Percentiles rank a stretch among this genome's conserved stretches.
phyloP scores from a whole-genome alignment of 1,140 invertebrate species.

The Euschistus heros region DNA sequence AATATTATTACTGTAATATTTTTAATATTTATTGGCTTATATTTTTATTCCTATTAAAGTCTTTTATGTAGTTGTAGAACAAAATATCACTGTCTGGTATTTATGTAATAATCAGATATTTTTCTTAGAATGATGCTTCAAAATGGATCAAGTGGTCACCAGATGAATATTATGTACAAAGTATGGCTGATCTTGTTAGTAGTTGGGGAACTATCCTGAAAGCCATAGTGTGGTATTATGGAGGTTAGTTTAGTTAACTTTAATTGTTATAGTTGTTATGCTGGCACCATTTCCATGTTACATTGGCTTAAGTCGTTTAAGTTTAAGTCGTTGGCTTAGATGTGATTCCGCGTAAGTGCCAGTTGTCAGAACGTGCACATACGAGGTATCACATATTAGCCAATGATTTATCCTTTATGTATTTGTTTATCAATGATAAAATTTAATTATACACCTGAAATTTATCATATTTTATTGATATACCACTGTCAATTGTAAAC shows the following conservation, averaged over 20 bases:
- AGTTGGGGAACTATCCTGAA: constrained; percentile 40
- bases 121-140: constrained; percentile 35
- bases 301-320: too few species aligned
- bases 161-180: constrained; percentile 43
- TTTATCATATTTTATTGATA: too few species aligned
- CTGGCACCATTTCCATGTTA: background rate
- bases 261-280: constrained; percentile 17
- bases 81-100: background rate
- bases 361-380: too few species aligned
- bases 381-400: too few species aligned
- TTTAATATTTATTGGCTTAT: constrained; percentile 15
- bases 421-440: too few species aligned
- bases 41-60: constrained; percentile 5
- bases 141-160: constrained; percentile 48
- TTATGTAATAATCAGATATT: constrained; percentile 8
- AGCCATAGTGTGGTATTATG: constrained; percentile 38
- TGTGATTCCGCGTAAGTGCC: too few species aligned
- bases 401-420: too few species aligned
- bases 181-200: constrained; percentile 42
- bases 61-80: background rate
- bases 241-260: constrained; percentile 24
- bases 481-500: too few species aligned
- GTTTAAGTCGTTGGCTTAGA: too few species aligned
- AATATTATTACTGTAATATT: background rate
- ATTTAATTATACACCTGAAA: too few species aligned